Evolutionary conservation across 2,888 invertebrate genomes (phyloP).

Genomic region (Oscheius sp.): DNA sequence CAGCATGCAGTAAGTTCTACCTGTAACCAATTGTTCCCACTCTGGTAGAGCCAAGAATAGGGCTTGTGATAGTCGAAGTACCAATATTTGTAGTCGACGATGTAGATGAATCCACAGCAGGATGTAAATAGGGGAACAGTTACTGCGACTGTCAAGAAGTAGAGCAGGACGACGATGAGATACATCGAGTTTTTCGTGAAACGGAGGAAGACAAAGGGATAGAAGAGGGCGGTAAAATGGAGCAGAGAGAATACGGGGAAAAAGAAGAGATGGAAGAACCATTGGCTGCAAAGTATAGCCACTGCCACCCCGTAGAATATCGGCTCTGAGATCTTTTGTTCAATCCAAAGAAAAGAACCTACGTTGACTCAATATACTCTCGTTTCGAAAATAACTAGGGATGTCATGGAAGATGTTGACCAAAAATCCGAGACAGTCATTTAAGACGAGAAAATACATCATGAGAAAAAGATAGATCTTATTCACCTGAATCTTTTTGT

Average conservation of each 20-base stretch:
- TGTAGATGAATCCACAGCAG: conserved; percentile 33
- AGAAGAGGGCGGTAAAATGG: conserved; percentile 34
- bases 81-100: conserved; percentile 11
- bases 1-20: background rate
- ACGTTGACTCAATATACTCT: conserved; percentile 5
- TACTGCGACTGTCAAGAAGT: conserved; percentile 26
- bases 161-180: background rate
- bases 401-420: conserved; percentile 26
- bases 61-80: conserved; percentile 34
- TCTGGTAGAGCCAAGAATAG: conserved; percentile 27
- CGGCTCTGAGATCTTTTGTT: background rate
- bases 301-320: conserved; percentile 2
- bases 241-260: conserved; percentile 34
- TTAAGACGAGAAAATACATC: conserved; percentile 14
- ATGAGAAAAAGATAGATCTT: conserved; percentile 25
- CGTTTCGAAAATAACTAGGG: conserved; percentile 24
- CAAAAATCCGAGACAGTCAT: conserved; percentile 13
- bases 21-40: conserved; percentile 22
- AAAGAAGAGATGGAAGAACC: conserved; percentile 34
- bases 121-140: conserved; percentile 33
- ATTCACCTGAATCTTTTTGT: background rate
- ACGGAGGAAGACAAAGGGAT: conserved; percentile 23
- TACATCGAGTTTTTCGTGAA: background rate
- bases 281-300: conserved; percentile 7
- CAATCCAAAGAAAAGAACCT: background rate